Conservation (phyloP, 2,797 vertebrate species). For the Carapus acus region DNA sequence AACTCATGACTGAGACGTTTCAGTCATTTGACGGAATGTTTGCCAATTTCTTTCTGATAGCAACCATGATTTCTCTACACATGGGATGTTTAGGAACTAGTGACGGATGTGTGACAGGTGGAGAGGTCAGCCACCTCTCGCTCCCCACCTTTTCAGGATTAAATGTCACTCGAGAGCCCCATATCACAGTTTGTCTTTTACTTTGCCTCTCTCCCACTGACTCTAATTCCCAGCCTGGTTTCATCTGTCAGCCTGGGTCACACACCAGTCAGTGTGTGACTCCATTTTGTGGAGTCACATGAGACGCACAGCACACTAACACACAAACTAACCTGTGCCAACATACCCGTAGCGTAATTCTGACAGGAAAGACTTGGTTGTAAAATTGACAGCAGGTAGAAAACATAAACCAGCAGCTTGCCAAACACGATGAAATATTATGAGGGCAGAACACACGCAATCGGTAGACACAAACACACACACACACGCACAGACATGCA, state of each 20-base stretch:
- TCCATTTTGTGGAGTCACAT: too few species aligned
- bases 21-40: too few species aligned
- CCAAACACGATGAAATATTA: conserved; percentile 8
- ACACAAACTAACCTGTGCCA: conserved; percentile 8
- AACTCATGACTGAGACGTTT: conserved; percentile 40
- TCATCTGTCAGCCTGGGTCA: conserved; percentile 10
- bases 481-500: too few species aligned
- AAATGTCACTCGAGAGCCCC: too few species aligned
- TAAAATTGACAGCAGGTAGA: background rate
- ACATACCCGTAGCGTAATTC: conserved; percentile 33
- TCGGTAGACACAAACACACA: too few species aligned
- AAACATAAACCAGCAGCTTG: conserved; percentile 8
- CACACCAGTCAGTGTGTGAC: too few species aligned
- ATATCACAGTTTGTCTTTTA: conserved; percentile 6
- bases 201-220: background rate
- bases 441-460: conserved; percentile 14
- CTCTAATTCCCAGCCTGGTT: conserved; percentile 1
- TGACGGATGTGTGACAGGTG: too few species aligned
- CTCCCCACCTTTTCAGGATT: too few species aligned
- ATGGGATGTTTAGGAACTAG: too few species aligned
- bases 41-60: too few species aligned
- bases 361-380: conserved; percentile 52
- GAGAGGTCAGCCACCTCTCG: too few species aligned
- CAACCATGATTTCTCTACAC: too few species aligned
- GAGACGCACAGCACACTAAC: conserved; percentile 6